Base-by-base conservation (phyloP, 2,888 invertebrate species). In the Rhaphigaster nebulosa region DNA sequence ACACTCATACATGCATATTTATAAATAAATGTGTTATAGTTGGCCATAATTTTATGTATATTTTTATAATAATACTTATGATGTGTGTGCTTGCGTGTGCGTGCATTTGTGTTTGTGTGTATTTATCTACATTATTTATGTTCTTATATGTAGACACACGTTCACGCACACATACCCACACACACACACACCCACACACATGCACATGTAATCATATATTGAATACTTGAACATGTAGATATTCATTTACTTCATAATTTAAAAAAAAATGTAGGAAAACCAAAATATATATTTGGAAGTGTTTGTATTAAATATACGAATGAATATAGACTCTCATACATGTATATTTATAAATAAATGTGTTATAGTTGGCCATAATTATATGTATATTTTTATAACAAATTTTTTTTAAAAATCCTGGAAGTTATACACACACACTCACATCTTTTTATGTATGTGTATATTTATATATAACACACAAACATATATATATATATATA, bases 351-450 rank as follows among this genome's bases (percentile, higher is more conserved):
- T 89, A 89, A 89, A 89, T 89, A 89, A 89, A 89, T 88, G 90
- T 91, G 91, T 91, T 91, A 90, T 80, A 89, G 88, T 91, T 91
- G 91, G 91, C 91, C 91, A 91, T 91, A 91, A 91, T 91, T 91
- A 91, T 91, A 91, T 87, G 91, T 88, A 54, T 88, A 88, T 90
- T 90, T 90, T 91, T 91, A 90, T 91, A 91, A 91, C 91, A 91
- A 91, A 84, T 70, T 70, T 70, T 70, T 70, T 70, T 70, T 70
- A 18, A 70, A 70, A 34, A 34, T 26, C 34, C 70, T 20, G 34
- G 20, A 20, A 70, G 34, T 70, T 70, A 70, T 70, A 34, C 2
- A n/a, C 65, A 65, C 15, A 60, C 15, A 65, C n/a, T 8, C 29
- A 29, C 15, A 1, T 29, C 29, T n/a, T 4, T 15, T 3, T 8